These are phyloP conservation scores for Ornithoptera alexandrae DNA, from an alignment of 2,888 invertebrate species.

Conservation along the genomic window DNA sequence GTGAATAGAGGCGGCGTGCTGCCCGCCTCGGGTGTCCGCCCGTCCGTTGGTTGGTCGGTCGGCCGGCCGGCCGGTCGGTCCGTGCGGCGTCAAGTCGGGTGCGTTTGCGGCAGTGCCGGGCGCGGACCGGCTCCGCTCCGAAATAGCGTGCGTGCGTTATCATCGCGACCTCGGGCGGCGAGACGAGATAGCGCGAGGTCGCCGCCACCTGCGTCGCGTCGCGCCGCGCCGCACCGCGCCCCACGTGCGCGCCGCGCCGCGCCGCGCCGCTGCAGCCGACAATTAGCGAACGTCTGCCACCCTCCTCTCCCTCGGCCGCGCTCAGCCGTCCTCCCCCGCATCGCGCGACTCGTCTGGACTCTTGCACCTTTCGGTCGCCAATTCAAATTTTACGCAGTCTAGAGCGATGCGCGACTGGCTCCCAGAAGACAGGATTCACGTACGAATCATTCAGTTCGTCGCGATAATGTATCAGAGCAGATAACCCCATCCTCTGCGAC, in stretches of 20 bases:
- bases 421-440: neutral
- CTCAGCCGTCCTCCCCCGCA: constrained; percentile 17
- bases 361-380: constrained; percentile 33
- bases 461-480: constrained; percentile 11
- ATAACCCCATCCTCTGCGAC: constrained; percentile 19
- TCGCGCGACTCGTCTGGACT: constrained; percentile 33
- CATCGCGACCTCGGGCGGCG: constrained; percentile 74
- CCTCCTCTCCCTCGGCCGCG: constrained; percentile 32
- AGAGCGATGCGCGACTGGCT: neutral
- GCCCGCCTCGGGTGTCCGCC: no score
- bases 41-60: neutral
- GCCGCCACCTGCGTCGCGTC: constrained; percentile 64
- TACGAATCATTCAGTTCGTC: constrained; percentile 5
- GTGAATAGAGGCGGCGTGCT: constrained; percentile 38
- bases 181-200: constrained; percentile 77
- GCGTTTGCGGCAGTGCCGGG: constrained; percentile 69
- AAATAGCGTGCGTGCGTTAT: constrained; percentile 78
- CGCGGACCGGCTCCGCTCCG: constrained; percentile 52
- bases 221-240: constrained; percentile 52
- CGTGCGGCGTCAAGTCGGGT: constrained; percentile 54
- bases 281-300: constrained; percentile 43
- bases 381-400: constrained; percentile 21
- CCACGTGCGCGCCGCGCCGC: constrained; percentile 58
- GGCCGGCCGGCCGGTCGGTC: constrained; percentile 37
- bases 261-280: constrained; percentile 46